Evolutionary conservation across 2,888 invertebrate genomes (phyloP).

Genomic region (Gari tellinella): DNA sequence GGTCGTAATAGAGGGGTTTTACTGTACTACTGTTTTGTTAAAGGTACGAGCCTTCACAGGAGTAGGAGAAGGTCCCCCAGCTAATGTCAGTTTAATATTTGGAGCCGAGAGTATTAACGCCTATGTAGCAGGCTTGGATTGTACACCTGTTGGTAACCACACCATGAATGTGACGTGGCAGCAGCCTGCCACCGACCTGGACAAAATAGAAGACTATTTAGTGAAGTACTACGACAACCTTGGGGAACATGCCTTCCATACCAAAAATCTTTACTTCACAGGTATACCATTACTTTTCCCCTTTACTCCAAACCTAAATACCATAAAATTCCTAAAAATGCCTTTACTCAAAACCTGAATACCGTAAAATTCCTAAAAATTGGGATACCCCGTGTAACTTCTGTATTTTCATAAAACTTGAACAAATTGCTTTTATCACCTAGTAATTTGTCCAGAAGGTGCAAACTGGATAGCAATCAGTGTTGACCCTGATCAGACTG

Average conservation of each 20-base stretch:
- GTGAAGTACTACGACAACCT: constrained; percentile 46
- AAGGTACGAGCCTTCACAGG: constrained; percentile 61
- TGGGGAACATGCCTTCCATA: constrained; percentile 12
- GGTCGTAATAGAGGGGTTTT: too few relatives aligned
- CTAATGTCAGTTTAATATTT: constrained; percentile 28
- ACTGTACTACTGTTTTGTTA: too few relatives aligned
- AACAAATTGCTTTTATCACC: too few relatives aligned
- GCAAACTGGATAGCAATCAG: too few relatives aligned
- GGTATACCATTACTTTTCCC: constrained; percentile 34
- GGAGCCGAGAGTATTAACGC: constrained; percentile 33
- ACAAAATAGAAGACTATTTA: constrained; percentile 40
- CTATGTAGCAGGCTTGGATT: constrained; percentile 34
- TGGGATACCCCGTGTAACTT: too few relatives aligned
- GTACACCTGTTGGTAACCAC: constrained; percentile 15
- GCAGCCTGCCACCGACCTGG: constrained; percentile 9
- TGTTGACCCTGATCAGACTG: too few relatives aligned
- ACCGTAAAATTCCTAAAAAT: too few relatives aligned
- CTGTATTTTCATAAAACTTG: too few relatives aligned
- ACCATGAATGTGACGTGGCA: constrained; percentile 52
- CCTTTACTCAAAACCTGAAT: too few relatives aligned
- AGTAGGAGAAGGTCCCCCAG: constrained; percentile 55
- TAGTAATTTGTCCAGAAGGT: too few relatives aligned
- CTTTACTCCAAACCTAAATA: too few relatives aligned
- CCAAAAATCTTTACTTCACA: constrained; percentile 7
- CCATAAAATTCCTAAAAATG: too few relatives aligned